Evolutionary conservation across 2,113 vertebrate genomes (phyloP), one percentile per base, ranked within the genome.

Genomic region (Damaliscus lunatus): DNA sequence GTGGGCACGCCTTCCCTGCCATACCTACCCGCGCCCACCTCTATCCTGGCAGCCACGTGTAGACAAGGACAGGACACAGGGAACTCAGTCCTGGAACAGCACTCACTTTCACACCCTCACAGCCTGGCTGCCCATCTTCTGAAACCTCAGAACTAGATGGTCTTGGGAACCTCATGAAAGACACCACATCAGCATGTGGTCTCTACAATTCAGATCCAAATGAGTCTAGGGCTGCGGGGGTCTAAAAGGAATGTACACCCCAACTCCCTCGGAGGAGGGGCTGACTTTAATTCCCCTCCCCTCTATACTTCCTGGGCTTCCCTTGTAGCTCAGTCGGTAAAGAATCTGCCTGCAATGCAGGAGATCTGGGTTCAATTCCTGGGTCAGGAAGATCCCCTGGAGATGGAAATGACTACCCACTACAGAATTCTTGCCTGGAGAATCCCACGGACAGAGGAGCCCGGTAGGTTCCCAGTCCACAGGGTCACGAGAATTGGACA

Each of bases 81-180:
- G 31, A 52, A 13, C 14, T 16, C 43, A 13, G 48, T 40, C 40
- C 29, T 6, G 6, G 55, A 25, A 5, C 0, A 11, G 27, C 0
- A 1, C 0, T 6, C 25, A 48, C 86, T 19, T 9, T 71, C 14
- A 7, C 10, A 1, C 19, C 83, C 29, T 29, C 31, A 4, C 1
- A 1, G 17, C 25, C 27, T 36, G 27, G 33, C 84, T 33, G 40
- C 27, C 59, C 0, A 0, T 10, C 17, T 74, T 6, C 60, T 23
- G 23, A 83, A 71, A 19, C 31, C 12, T 5, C 25, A 53, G 46
- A 36, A 12, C 52, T 11, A 5, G 43, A 5, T 2, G 17, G 19
- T 12, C n/a, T 15, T 9, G 6, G 4, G 15, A 36, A 36, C 11
- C 21, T 31, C n/a, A 17, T 0, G 0, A 0, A 0, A 33, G 64